Percentiles rank a stretch among this genome's conserved stretches.
These are phyloP conservation scores for Catostomus latipinnis DNA, from an alignment of 2,797 vertebrate species.

Conservation along the genomic window DNA sequence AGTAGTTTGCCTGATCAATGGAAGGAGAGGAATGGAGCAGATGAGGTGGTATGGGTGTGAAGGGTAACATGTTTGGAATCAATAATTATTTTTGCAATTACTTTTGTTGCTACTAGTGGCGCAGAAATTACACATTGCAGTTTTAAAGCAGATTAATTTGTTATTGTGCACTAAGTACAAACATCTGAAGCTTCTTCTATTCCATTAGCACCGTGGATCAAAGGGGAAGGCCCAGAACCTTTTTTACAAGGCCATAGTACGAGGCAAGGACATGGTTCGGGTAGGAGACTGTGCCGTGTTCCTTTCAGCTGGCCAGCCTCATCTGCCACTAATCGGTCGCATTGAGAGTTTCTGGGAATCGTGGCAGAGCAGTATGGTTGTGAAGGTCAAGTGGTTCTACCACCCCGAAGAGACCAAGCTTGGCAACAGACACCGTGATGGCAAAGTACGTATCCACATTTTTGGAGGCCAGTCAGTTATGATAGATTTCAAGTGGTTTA, in stretches of 20 bases:
- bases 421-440: conserved; percentile 91
- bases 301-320: conserved; percentile 92
- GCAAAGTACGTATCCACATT: conserved; percentile 72
- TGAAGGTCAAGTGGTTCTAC: conserved; percentile 99
- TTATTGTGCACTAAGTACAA: neutral
- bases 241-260: conserved; percentile 96
- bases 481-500: no score
- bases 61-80: no score
- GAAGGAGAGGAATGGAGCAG: no score
- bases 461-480: no score
- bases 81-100: no score
- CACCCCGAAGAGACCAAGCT: conserved; percentile 97
- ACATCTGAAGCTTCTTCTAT: conserved; percentile 14
- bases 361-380: conserved; percentile 97
- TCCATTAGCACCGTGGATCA: conserved; percentile 88
- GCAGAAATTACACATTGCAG: no score
- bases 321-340: conserved; percentile 94
- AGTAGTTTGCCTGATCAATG: no score
- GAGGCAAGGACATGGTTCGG: conserved; percentile 90
- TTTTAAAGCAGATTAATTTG: no score
- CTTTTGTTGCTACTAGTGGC: no score
- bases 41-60: no score
- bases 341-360: conserved; percentile 99
- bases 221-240: conserved; percentile 96
- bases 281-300: conserved; percentile 97